These are phyloP conservation scores for Trachemys scripta DNA, from an alignment of 2,113 vertebrate species.

Conservation along the genomic window DNA sequence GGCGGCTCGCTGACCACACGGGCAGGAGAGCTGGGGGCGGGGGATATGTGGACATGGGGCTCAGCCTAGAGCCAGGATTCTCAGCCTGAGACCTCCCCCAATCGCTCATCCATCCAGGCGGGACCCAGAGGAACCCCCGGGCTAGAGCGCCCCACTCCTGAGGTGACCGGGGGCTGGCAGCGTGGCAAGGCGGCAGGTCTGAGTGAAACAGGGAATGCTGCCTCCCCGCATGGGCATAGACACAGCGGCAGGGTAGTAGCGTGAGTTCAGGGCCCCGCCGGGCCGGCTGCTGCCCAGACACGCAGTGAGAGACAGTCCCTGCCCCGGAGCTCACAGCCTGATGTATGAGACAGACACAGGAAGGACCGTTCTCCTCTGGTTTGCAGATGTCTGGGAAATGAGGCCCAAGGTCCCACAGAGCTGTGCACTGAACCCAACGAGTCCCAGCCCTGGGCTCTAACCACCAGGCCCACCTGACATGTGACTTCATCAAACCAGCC, in stretches of 20 bases:
- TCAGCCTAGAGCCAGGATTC: too few relatives aligned
- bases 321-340: background rate
- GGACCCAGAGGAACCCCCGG: background rate
- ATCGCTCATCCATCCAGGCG: background rate
- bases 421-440: fast-evolving
- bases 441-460: fast-evolving
- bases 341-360: too few relatives aligned
- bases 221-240: too few relatives aligned
- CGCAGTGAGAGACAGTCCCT: background rate
- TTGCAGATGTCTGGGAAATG: background rate
- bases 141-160: background rate
- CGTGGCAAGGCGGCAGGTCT: background rate
- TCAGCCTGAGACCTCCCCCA: background rate
- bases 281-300: background rate
- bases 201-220: background rate
- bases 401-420: background rate
- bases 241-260: background rate
- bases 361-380: background rate
- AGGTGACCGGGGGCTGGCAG: background rate
- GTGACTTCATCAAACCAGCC: background rate
- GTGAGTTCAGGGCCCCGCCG: background rate
- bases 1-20: background rate
- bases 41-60: fast-evolving
- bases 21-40: background rate
- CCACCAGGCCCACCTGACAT: background rate